These are phyloP conservation scores for Henicopernis longicauda DNA, from an alignment of 2,113 vertebrate genomes.

Conservation along the genomic window DNA sequence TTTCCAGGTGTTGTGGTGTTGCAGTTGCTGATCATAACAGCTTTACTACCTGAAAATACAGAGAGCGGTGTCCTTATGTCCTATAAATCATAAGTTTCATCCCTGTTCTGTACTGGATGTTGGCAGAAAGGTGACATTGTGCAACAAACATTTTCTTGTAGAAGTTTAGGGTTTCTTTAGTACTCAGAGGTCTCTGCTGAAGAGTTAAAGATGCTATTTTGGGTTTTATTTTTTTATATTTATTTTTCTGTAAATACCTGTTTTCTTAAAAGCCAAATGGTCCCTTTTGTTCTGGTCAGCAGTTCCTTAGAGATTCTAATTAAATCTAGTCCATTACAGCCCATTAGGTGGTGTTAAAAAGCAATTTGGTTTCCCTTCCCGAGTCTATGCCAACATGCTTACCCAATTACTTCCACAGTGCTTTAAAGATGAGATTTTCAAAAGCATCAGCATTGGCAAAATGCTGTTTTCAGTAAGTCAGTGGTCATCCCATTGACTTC, in stretches of 20 bases:
- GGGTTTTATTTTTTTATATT: background rate
- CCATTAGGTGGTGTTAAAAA: constrained; percentile 30
- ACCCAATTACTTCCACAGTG: background rate
- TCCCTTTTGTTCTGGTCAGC: constrained; percentile 10
- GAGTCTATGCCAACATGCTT: background rate
- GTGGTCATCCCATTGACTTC: constrained; percentile 1
- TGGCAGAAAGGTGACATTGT: background rate
- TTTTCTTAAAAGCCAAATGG: background rate
- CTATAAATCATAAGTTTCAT: background rate
- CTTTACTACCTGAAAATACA: background rate
- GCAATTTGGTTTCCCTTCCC: background rate
- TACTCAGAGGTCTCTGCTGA: background rate
- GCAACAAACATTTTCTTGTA: background rate
- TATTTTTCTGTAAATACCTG: background rate
- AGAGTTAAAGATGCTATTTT: background rate
- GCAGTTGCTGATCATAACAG: background rate
- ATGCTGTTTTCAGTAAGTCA: background rate
- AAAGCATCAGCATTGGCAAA: background rate
- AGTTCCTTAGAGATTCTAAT: constrained; percentile 30
- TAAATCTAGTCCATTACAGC: constrained; percentile 13
- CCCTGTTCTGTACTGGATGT: background rate
- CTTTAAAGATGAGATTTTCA: constrained; percentile 15
- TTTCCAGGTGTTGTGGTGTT: background rate
- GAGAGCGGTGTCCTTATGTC: background rate
- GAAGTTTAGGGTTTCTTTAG: background rate